Conservation (phyloP, 2,113 vertebrate species). For the Mesoclemmys tuberculata region DNA sequence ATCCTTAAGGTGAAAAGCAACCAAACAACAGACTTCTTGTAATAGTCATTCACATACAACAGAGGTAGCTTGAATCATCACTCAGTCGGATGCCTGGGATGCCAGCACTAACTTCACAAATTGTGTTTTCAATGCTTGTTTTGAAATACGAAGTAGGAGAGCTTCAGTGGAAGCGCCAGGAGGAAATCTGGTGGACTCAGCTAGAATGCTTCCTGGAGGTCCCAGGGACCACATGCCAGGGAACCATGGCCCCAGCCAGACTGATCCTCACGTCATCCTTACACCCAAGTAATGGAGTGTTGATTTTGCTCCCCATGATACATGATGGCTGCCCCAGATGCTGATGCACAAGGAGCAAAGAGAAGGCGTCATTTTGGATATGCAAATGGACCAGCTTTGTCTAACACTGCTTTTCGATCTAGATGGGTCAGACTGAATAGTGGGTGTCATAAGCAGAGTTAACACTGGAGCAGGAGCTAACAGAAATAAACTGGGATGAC, state of each 20-base stretch:
- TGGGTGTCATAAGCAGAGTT: neutral
- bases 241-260: neutral
- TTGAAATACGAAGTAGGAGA: neutral
- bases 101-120: neutral
- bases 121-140: neutral
- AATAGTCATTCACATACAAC: neutral
- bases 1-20: constrained; percentile 8
- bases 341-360: neutral
- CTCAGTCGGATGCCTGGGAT: neutral
- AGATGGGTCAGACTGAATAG: neutral
- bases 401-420: neutral
- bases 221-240: neutral
- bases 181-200: neutral
- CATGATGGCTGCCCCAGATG: neutral
- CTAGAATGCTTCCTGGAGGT: neutral
- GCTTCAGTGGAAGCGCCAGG: no score
- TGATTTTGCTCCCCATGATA: neutral
- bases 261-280: neutral
- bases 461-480: neutral
- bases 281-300: neutral
- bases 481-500: neutral
- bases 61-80: neutral
- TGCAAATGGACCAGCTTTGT: neutral
- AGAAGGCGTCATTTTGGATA: neutral
- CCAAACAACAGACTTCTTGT: constrained; percentile 21